A percentile compares a stretch with the other conserved stretches of the same genome.
Conservation (phyloP, 2,113 vertebrate species). For the Stercorarius parasiticus region DNA sequence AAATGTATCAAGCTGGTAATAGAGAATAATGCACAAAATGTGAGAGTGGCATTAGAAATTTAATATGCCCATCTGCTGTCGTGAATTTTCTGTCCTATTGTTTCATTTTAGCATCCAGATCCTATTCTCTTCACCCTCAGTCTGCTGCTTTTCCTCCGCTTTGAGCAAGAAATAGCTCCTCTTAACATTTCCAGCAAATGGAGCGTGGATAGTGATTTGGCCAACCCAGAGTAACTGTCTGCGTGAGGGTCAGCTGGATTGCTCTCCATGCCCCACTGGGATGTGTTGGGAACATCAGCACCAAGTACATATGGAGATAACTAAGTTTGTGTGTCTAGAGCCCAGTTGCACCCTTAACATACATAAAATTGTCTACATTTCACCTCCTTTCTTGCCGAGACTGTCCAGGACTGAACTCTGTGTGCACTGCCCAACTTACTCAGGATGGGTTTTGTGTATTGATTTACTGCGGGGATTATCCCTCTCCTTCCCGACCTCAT, state of each 20-base stretch:
- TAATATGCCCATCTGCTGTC: not conserved
- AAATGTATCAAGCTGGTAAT: not conserved
- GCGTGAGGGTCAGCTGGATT: not conserved
- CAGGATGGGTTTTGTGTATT: not conserved
- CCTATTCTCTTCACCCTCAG: not conserved
- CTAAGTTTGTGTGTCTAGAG: not conserved
- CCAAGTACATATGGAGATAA: not conserved
- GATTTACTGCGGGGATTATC: not conserved
- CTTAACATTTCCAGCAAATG: not conserved
- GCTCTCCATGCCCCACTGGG: accelerated
- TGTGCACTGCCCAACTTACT: not conserved
- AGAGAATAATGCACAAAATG: not conserved
- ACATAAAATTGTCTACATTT: accelerated
- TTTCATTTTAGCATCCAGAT: not conserved
- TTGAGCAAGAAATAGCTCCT: not conserved
- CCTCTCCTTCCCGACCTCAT: not conserved
- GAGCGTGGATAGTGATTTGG: not conserved
- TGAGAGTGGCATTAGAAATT: not conserved
- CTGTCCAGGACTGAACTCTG: not conserved
- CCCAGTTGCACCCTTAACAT: not conserved
- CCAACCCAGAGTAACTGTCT: too few species aligned
- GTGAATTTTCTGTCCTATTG: not conserved
- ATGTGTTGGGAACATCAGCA: not conserved
- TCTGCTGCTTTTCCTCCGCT: not conserved
- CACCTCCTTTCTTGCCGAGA: not conserved